Base-by-base conservation (phyloP, 92 coral and sea anemone genomes). In the Metridium senile region DNA sequence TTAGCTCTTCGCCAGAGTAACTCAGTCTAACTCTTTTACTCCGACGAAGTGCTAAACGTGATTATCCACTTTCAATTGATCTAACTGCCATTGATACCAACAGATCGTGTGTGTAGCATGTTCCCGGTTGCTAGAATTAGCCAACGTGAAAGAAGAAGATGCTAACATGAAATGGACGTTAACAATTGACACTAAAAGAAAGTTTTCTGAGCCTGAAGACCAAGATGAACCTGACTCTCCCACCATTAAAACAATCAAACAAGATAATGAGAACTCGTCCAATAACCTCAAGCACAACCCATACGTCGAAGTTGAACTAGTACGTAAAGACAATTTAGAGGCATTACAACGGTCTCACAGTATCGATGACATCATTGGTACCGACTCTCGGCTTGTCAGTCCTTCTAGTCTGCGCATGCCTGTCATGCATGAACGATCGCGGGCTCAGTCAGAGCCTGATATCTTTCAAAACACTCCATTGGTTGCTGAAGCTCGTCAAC, bases 61-160 rank as follows among this genome's bases (percentile, higher is more conserved):
- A n/a, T n/a, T n/a, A n/a, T n/a, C n/a, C n/a, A n/a, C n/a, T n/a
- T n/a, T n/a, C n/a, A n/a, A n/a, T n/a, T n/a, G n/a, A n/a, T n/a
- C 49, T 6, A 39, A 39, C 49, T 39, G 8, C 6, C 6, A 39
- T 4, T 4, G 13, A 39, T 39, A 13, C 49, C 49, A 13, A 39
- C 58, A 91, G 90, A 70, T 91, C 30, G 79, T 91, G 26, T 84
- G 76, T 21, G 39, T 78, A 46, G 77, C 82, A 31, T 91, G 97
- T 57, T 82, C 90, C 34, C 88, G 97, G 33, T 74, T 91, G 19
- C 74, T 91, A 58, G 90, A 91, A 47, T 81, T 91, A 20, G 93
- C 93, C 27, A 87, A 78, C 62, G 84, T 95, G 32, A 89, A 74
- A 66, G 47, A 74, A 9, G 97, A 85, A 58, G 58, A 78, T 31